Conservation (phyloP, 2,888 invertebrate genomes). For the Hoplodrina ambigua region DNA sequence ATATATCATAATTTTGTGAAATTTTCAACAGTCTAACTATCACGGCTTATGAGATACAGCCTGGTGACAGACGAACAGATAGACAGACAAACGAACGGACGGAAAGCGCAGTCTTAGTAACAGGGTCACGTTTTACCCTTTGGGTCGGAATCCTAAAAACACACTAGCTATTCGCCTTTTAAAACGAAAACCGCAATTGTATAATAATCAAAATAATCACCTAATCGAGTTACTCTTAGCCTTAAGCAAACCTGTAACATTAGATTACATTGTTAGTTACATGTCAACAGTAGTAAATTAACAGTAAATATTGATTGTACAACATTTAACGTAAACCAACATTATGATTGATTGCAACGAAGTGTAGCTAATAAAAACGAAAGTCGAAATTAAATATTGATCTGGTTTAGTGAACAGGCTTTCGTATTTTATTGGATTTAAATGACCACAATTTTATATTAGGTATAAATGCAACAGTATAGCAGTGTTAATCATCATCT, state of each 20-base stretch:
- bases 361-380: slow-evolving; percentile 38
- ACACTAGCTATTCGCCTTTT: slow-evolving; percentile 4
- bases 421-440: slow-evolving; percentile 19
- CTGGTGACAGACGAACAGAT: no score
- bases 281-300: slow-evolving; percentile 77
- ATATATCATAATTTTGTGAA: no score
- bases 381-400: slow-evolving; percentile 21
- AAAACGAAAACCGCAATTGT: slow-evolving; percentile 1
- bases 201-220: slow-evolving; percentile 39
- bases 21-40: no score
- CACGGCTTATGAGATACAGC: no score
- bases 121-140: no score
- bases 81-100: no score
- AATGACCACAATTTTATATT: slow-evolving; percentile 15
- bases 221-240: slow-evolving; percentile 58
- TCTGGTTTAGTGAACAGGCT: slow-evolving; percentile 25
- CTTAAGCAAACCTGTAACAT: slow-evolving; percentile 76
- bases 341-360: slow-evolving; percentile 37
- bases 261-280: slow-evolving; percentile 65
- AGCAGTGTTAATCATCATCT: background rate
- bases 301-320: slow-evolving; percentile 72
- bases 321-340: slow-evolving; percentile 1
- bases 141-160: background rate
- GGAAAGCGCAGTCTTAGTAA: no score
- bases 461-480: background rate